Conservation (phyloP, 2,113 vertebrate genomes). For the Cochlearius cochlearius region DNA sequence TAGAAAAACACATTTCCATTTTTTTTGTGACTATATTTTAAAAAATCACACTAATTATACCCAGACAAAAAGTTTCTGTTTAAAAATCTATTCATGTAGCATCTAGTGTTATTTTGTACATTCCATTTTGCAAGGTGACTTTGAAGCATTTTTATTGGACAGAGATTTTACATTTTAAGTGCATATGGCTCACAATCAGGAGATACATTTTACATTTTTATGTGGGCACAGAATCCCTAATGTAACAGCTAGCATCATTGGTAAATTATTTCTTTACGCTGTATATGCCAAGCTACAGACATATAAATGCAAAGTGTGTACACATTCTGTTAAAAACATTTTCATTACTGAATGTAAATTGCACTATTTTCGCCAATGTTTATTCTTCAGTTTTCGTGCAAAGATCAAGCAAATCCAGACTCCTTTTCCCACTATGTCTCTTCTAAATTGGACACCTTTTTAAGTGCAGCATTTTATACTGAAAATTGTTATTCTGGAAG, state of each 20-base stretch:
- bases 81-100: background rate
- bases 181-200: background rate
- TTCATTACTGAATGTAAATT: conserved; percentile 62
- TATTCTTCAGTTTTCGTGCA: conserved; percentile 18
- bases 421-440: background rate
- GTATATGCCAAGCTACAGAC: conserved; percentile 16
- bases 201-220: conserved; percentile 49
- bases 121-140: conserved; percentile 31
- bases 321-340: conserved; percentile 59
- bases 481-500: background rate
- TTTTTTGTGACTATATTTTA: background rate
- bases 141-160: conserved; percentile 45
- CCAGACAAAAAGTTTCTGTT: background rate
- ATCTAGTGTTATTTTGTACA: background rate
- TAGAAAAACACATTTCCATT: background rate
- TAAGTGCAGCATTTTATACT: conserved; percentile 12
- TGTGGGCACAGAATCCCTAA: conserved; percentile 43
- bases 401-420: conserved; percentile 6
- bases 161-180: conserved; percentile 42
- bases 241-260: background rate
- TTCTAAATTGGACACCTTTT: background rate
- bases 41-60: background rate
- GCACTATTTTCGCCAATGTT: background rate
- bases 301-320: conserved; percentile 54
- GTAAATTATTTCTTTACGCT: conserved; percentile 40